Evolutionary conservation across 2,888 invertebrate species (phyloP).

Genomic region (Trissoscelio sp.): DNA sequence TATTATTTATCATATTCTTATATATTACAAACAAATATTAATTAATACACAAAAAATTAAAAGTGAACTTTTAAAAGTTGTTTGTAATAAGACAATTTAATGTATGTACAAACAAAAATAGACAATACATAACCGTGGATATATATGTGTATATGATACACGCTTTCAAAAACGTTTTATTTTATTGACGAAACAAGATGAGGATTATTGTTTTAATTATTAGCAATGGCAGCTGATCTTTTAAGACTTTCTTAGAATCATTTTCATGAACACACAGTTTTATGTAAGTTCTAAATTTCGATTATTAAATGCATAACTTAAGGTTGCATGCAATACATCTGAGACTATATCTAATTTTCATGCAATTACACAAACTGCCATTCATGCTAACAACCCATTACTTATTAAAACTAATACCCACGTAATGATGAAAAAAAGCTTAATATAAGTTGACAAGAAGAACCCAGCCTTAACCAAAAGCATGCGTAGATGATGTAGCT

Average conservation of each 20-base stretch:
- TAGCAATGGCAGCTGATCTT: not conserved
- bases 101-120: too few relatives aligned
- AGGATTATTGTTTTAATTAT: constrained; percentile 1
- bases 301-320: not conserved
- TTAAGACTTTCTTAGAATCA: not conserved
- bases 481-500: constrained; percentile 37
- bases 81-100: too few relatives aligned
- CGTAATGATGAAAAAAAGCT: constrained; percentile 1
- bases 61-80: too few relatives aligned
- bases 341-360: not conserved
- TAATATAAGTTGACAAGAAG: constrained; percentile 1
- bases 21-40: too few relatives aligned
- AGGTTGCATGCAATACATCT: constrained; percentile 7
- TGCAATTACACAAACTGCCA: constrained; percentile 19
- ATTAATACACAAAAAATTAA: too few relatives aligned
- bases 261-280: not conserved
- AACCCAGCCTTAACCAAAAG: constrained; percentile 15
- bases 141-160: not conserved
- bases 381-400: constrained; percentile 14
- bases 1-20: too few relatives aligned
- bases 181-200: constrained; percentile 1
- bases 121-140: constrained; percentile 21
- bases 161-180: not conserved
- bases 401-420: constrained; percentile 24
- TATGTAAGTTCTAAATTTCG: not conserved